These are phyloP conservation scores for Tinea pellionella DNA, from an alignment of 2,888 invertebrate species.

Conservation along the genomic window DNA sequence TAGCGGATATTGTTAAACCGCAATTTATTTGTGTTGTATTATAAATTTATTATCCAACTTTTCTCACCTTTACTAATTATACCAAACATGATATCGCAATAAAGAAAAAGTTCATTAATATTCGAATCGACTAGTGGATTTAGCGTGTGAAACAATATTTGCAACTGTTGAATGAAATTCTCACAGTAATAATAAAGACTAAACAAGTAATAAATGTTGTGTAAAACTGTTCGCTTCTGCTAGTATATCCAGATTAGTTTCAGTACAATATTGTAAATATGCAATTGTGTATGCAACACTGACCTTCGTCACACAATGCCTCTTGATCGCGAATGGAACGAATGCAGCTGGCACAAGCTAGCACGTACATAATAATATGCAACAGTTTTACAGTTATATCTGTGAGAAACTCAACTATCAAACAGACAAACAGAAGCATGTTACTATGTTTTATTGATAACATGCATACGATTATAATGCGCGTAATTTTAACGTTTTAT, in stretches of 20 bases:
- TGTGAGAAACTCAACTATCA: neutral
- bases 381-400: neutral
- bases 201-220: no score
- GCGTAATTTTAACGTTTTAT: no score
- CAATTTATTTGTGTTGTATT: neutral
- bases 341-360: conserved; percentile 13
- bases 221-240: neutral
- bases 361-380: conserved; percentile 2
- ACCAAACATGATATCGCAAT: no score
- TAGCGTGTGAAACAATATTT: no score
- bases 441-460: neutral
- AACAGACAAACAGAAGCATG: no score
- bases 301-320: conserved; percentile 48
- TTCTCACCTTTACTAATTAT: no score
- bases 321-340: conserved; percentile 35
- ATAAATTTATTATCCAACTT: neutral
- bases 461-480: no score
- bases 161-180: no score
- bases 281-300: conserved; percentile 43
- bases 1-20: conserved; percentile 4
- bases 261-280: conserved; percentile 17
- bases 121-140: no score
- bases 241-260: neutral
- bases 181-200: no score
- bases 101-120: no score